phyloP scores from a whole-genome alignment of 2,797 vertebrate species.

The Anomalospiza imberbis region DNA sequence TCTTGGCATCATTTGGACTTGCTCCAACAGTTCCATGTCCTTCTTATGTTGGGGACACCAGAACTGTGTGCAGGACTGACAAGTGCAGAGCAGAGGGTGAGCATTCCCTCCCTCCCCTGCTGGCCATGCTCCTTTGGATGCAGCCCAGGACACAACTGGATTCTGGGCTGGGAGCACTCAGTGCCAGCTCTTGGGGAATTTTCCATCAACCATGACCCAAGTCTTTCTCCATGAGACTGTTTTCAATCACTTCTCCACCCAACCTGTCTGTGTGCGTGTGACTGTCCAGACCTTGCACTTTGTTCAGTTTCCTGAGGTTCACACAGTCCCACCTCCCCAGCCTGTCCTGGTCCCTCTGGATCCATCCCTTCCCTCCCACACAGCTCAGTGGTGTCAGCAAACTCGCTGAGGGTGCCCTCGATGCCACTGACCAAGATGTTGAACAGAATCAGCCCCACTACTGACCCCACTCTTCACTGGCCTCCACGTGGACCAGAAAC shows the following conservation, averaged over 20 bases:
- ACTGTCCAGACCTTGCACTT: neutral
- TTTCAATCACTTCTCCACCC: neutral
- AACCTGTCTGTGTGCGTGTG: too few relatives aligned
- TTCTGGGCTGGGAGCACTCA: neutral
- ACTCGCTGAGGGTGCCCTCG: neutral
- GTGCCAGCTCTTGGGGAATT: neutral
- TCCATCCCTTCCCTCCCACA: neutral
- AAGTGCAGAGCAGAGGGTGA: neutral
- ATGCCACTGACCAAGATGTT: neutral
- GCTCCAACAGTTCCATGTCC: neutral
- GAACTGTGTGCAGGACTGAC: neutral
- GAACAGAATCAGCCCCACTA: neutral
- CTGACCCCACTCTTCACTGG: neutral
- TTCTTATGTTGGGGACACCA: neutral
- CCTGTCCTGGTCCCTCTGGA: neutral
- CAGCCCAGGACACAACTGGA: neutral
- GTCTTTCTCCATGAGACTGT: neutral
- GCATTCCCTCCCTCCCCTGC: neutral
- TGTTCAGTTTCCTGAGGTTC: neutral
- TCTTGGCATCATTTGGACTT: neutral
- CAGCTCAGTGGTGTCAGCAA: neutral
- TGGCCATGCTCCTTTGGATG: neutral
- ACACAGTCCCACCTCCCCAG: neutral
- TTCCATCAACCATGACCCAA: neutral
- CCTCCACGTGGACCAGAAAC: accelerated